A percentile compares a stretch with the other conserved stretches of the same genome.
Conservation (phyloP, 1,140 invertebrate species). For the Paraescarpia echinospica region DNA sequence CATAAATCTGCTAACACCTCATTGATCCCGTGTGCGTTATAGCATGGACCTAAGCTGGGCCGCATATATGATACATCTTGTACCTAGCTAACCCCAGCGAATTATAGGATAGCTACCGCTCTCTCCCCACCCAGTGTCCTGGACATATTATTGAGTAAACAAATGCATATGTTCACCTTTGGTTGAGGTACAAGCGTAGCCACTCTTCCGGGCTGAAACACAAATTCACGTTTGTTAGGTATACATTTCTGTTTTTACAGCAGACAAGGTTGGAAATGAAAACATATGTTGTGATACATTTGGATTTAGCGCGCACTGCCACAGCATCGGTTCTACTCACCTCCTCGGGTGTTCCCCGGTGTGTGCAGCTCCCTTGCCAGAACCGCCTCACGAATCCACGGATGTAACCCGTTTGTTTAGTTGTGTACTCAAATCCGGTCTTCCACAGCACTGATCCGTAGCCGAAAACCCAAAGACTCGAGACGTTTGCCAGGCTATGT, state of each 20-base stretch:
- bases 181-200: slow-evolving; percentile 60
- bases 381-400: slow-evolving; percentile 83
- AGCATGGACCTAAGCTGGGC: not conserved
- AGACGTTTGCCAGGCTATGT: not conserved
- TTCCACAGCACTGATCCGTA: slow-evolving; percentile 94
- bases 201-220: slow-evolving; percentile 75
- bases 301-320: not conserved
- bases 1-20: not conserved
- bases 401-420: slow-evolving; percentile 77
- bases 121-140: too few relatives aligned
- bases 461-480: slow-evolving; percentile 79
- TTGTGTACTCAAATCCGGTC: slow-evolving; percentile 76
- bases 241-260: not conserved
- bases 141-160: not conserved
- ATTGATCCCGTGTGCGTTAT: not conserved
- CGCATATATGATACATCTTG: not conserved
- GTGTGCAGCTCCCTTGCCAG: slow-evolving; percentile 88
- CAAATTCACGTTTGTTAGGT: slow-evolving; percentile 39
- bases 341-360: slow-evolving; percentile 80
- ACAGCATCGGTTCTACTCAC: slow-evolving; percentile 57
- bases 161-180: not conserved
- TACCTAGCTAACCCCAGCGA: not conserved
- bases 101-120: not conserved
- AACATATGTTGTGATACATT: not conserved
- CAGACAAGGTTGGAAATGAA: not conserved